Evolutionary conservation across 2,797 vertebrate genomes (phyloP), one percentile per base, ranked within the genome.

Genomic region (Chelonia mydas): DNA sequence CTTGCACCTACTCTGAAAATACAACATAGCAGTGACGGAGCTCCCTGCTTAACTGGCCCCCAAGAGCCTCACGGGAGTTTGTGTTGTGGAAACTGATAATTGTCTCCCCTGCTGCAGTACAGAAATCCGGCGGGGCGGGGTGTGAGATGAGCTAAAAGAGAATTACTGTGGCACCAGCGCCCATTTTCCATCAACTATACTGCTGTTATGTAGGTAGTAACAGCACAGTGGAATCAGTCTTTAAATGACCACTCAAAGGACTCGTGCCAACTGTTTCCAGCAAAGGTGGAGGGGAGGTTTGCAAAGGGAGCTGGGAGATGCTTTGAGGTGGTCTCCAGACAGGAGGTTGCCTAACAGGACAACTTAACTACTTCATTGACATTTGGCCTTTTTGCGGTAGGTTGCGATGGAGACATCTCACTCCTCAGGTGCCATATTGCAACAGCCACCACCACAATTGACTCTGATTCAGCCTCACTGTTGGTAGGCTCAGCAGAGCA

Each of bases 131-230:
- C n/a, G n/a, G n/a, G n/a, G n/a, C n/a, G n/a, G n/a, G n/a, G n/a
- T n/a, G n/a, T n/a, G 57, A 11, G 45, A 12, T 27, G 23, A 37
- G 47, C 47, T 65, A 13, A n/a, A 82, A 49, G 31, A 51, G 59
- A 25, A 49, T 49, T 68, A 25, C 12, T 2, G 27, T 13, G 27
- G 74, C 59, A 45, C 33, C 59, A n/a, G 21, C 3, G 17, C 8
- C 51, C 21, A 16, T 13, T 51, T 53, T 17, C 59, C 31, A 41
- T 45, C 37, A 11, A 9, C 16, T 31, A 5, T 17, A 5, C 2
- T 4, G 23, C 50, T 1, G 0, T 77, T 16, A 3, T 31, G 47
- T 25, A 0, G 16, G 0, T 1, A 27, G 0, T 1, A 12, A 7
- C 9, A 61, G 65, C 0, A 0, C 59, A 2, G 59, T 3, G 78